A percentile compares a stretch with the other conserved stretches of the same genome.
phyloP scores from a whole-genome alignment of 1,140 invertebrate genomes.

The Cephus cinctus region DNA sequence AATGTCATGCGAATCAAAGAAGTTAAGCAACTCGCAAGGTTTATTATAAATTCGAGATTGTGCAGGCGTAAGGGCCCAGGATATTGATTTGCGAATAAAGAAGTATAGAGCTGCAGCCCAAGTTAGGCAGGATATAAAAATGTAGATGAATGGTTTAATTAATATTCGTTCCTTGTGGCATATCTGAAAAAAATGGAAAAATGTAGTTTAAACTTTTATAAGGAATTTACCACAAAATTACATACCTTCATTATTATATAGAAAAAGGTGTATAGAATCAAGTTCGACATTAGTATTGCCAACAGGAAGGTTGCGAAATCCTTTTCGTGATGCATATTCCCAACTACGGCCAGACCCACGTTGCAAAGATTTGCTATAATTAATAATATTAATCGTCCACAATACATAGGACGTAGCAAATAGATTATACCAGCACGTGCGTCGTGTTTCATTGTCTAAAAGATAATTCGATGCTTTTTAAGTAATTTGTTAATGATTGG shows the following conservation, averaged over 20 bases:
- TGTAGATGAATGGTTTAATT: constrained; percentile 63
- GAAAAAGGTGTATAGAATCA: constrained; percentile 78
- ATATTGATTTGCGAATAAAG: constrained; percentile 76
- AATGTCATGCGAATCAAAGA: constrained; percentile 86
- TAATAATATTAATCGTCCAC: constrained; percentile 58
- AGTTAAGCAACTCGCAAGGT: constrained; percentile 71
- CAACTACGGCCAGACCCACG: constrained; percentile 71
- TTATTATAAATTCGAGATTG: constrained; percentile 75
- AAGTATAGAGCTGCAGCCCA: constrained; percentile 74
- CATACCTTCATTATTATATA: constrained; percentile 86
- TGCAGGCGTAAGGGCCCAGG: constrained; percentile 80
- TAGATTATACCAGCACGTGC: constrained; percentile 34
- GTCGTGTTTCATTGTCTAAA: constrained; percentile 42
- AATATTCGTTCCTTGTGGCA: constrained; percentile 69
- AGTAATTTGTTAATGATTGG: constrained; percentile 4
- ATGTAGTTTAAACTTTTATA: constrained; percentile 12
- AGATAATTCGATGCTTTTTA: constrained; percentile 15
- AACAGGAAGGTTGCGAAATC: constrained; percentile 84
- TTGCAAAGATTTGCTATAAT: constrained; percentile 74
- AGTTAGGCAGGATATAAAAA: constrained; percentile 63
- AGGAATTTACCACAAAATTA: constrained; percentile 10
- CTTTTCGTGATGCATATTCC: constrained; percentile 62
- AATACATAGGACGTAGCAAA: constrained; percentile 42
- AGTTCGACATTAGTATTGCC: constrained; percentile 80
- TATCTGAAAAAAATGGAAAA: constrained; percentile 57